A percentile compares a stretch with the other conserved stretches of the same genome.
These are phyloP conservation scores for Anabacerthia variegaticeps DNA, from an alignment of 2,797 vertebrate genomes.

Conservation along the genomic window DNA sequence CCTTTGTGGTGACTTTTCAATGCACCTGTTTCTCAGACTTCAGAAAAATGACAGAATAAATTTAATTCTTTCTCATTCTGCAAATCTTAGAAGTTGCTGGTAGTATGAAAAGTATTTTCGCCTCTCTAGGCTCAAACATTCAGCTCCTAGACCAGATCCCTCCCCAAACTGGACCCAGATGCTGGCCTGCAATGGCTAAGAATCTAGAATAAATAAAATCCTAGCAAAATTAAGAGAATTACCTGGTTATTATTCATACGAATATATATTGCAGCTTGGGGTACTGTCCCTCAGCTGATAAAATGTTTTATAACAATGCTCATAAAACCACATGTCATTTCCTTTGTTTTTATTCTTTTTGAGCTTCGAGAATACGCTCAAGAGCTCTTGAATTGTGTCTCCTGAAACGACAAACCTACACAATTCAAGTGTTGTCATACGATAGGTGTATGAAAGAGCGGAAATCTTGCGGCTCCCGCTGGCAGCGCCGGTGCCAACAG, in stretches of 20 bases:
- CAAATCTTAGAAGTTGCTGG: neutral
- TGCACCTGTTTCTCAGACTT: neutral
- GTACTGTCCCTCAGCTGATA: slow-evolving; percentile 9
- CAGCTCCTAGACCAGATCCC: neutral
- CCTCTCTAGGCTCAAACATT: neutral
- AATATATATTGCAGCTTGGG: neutral
- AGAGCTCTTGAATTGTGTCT: neutral
- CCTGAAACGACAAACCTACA: slow-evolving; percentile 36
- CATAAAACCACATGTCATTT: slow-evolving; percentile 26
- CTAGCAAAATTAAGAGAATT: neutral
- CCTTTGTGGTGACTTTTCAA: neutral
- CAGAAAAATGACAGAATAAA: neutral
- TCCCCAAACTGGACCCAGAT: neutral
- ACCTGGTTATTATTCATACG: neutral
- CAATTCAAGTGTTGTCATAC: neutral
- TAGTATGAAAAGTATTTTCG: neutral
- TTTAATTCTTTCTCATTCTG: neutral
- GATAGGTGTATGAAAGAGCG: slow-evolving; percentile 38
- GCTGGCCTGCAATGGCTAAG: neutral
- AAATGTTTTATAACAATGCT: neutral
- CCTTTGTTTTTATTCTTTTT: slow-evolving; percentile 6
- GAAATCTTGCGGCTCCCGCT: slow-evolving; percentile 43
- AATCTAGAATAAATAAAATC: neutral
- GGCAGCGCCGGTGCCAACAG: neutral
- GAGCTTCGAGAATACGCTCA: neutral